Base-by-base conservation (phyloP, 2,888 invertebrate genomes). In the Clitarchus hookeri region DNA sequence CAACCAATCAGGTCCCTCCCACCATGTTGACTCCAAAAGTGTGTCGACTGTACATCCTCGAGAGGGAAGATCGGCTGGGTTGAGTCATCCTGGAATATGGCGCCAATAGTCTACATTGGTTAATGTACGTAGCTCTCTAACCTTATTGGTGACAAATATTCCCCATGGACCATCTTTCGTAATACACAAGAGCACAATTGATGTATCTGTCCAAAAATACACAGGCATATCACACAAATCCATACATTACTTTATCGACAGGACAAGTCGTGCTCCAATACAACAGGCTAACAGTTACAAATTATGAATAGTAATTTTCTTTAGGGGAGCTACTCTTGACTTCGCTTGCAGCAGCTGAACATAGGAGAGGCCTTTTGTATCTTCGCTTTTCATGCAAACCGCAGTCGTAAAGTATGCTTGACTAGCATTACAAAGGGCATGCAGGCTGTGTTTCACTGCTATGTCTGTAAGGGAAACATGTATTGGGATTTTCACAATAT, bases 21-120 rank as follows among this genome's bases (percentile, higher is more conserved):
- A 86, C 89, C 89, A 89, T 77, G 84, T 27, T 13, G 80, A 85
- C 6, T 36, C n/a, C 9, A 87, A 13, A 16, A 88, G 26, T 36
- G 84, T 25, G 16, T 84, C 27, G 0, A 85, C 83, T 0, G 53
- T 25, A 27, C 85, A 88, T 16, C 88, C 89, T 80, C 89, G 0
- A 0, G 89, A 88, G 13, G 89, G 89, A 2, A 89, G 85, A 83
- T 89, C 89, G 4, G 89, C 88, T 6, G 88, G 88, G 79, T 89
- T 89, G 12, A 83, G 23, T 8, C 26, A 48, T 11, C 89, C 88
- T 9, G 88, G 88, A 16, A 89, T 84, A 88, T 89, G 88, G 6
- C 84, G 27, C 89, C 89, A 89, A 3, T 87, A 77, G 0, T 13
- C 19, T 13, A 36, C 9, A 9, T 44, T 27, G 6, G 36, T 23